Percentiles rank a stretch among this genome's conserved stretches.
These are phyloP conservation scores for Ceratotherium simum DNA, from an alignment of 2,113 vertebrate genomes.

Conservation along the genomic window DNA sequence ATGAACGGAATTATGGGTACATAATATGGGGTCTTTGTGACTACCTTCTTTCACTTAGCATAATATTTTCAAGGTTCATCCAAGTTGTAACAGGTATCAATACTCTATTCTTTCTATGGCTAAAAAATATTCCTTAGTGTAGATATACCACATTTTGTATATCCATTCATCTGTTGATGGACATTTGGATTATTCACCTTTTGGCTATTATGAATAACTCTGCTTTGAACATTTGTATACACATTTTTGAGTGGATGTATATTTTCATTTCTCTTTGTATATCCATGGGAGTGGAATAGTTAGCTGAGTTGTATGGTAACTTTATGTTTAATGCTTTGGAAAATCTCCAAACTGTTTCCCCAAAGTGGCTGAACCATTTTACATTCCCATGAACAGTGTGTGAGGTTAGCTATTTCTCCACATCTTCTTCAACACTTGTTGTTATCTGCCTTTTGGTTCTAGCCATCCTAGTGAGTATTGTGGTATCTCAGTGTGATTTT, in stretches of 20 bases:
- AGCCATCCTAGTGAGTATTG: background rate
- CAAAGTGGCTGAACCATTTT: background rate
- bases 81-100: background rate
- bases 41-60: background rate
- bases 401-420: background rate
- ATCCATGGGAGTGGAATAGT: background rate
- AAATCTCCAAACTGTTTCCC: background rate
- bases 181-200: background rate
- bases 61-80: conserved; percentile 25
- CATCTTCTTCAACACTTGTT: background rate
- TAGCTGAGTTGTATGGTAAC: background rate
- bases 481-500: background rate
- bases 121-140: background rate
- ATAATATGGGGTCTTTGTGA: background rate
- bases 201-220: background rate
- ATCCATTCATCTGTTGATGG: background rate
- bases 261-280: background rate
- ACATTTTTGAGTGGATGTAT: background rate
- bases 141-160: background rate
- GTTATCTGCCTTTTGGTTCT: background rate
- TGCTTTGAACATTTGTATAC: background rate
- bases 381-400: background rate
- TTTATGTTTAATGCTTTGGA: background rate
- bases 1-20: background rate
- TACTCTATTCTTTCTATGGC: background rate